A percentile compares a stretch with the other conserved stretches of the same genome.
Evolutionary conservation across 2,113 vertebrate genomes (phyloP).

Genomic region (Thunnus maccoyii): DNA sequence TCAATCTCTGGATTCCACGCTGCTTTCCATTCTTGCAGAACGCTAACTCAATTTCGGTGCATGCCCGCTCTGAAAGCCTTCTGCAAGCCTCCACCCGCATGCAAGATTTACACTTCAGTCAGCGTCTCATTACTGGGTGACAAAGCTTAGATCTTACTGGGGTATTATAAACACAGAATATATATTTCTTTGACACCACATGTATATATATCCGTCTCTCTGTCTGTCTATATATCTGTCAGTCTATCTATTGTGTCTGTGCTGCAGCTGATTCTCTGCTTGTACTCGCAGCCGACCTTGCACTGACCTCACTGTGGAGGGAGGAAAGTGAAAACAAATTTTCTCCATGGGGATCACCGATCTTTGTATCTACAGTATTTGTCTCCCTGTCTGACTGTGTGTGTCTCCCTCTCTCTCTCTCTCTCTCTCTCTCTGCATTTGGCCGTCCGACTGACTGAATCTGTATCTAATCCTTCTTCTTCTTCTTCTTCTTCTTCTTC

Average conservation of each 20-base stretch:
- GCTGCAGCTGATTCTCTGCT: neutral
- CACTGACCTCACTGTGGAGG: conserved; percentile 15
- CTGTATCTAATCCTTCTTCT: neutral
- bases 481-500: neutral
- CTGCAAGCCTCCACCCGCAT: neutral
- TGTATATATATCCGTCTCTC: neutral
- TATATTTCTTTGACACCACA: neutral
- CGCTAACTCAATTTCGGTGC: conserved; percentile 19
- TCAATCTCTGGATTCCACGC: conserved; percentile 30
- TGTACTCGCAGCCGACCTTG: neutral
- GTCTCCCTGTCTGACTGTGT: neutral
- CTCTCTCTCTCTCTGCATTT: neutral
- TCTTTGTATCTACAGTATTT: neutral
- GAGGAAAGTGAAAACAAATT: neutral
- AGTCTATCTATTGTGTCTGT: neutral
- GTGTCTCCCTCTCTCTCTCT: too few species aligned
- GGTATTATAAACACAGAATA: neutral
- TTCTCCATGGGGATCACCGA: neutral
- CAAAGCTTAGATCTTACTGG: neutral
- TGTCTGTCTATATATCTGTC: neutral
- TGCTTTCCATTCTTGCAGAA: conserved; percentile 2
- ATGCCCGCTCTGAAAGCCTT: neutral
- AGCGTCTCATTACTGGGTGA: conserved; percentile 4
- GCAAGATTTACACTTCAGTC: conserved; percentile 18
- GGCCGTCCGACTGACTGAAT: neutral